Evolutionary conservation across 2,888 invertebrate genomes (phyloP), one percentile per base, ranked within the genome.

Genomic region (Salticus scenicus): DNA sequence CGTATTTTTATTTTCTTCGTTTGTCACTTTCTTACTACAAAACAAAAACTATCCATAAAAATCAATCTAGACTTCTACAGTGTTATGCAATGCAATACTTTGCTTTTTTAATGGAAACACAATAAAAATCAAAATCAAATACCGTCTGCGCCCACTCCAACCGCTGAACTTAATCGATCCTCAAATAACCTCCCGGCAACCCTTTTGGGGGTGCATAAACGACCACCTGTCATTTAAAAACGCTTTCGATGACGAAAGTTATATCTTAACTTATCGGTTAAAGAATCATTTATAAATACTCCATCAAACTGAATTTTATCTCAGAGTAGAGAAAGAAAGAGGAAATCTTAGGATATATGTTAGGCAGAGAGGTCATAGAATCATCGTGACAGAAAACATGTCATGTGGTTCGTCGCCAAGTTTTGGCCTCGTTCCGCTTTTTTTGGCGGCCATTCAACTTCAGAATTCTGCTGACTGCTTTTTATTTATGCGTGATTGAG

Each of bases 371-470:
- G 47, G 47, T 47, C 47, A 47, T 17, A 37, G 8, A 47, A 47
- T n/a, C n/a, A n/a, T 47, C 17, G 47, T 47, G 17, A 47, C 47
- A 12, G 57, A 24, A 57, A 57, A 57, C 42, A 14, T 47, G 57
- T 57, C n/a, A n/a, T n/a, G n/a, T n/a, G n/a, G n/a, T n/a, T n/a
- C 57, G 57, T 57, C 57, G 57, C 57, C 57, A 57, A 57, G 20
- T 5, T 57, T 57, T 57, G 57, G 57, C 57, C 20, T 57, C 57
- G 57, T 57, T 57, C 57, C 24, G 57, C 5, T 57, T 47, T n/a
- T 47, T 57, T 24, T 57, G 57, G 57, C 57, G 57, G 24, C 24
- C 57, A 17, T 47, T 47, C 47, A 17, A 47, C 8, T 47, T 2
- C 17, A 17, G 37, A 17, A n/a, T 47, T 47, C 17, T 7, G 10